phyloP scores from a whole-genome alignment of 2,797 vertebrate species.

The Prunella strophiata region DNA sequence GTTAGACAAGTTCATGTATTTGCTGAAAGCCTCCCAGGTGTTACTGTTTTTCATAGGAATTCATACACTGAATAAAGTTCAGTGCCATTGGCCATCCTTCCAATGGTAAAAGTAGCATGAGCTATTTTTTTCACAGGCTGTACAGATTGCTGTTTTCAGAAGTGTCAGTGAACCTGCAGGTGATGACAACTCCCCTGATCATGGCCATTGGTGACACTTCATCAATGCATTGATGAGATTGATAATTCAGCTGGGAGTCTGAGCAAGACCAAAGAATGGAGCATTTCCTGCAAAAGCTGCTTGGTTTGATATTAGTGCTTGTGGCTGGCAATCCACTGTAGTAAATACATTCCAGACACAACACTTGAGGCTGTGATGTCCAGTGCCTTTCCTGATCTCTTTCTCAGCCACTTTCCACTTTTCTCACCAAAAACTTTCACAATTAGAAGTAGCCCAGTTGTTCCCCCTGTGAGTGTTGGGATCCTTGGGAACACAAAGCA shows the following conservation, averaged over 20 bases:
- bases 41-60: background rate
- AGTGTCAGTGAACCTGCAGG: background rate
- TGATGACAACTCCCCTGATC: background rate
- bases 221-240: background rate
- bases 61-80: background rate
- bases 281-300: background rate
- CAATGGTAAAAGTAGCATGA: background rate
- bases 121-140: background rate
- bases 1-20: background rate
- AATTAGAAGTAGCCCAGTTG: background rate
- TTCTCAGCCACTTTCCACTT: background rate
- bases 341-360: background rate
- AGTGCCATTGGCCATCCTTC: background rate
- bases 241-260: background rate
- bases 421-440: background rate
- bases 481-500: background rate
- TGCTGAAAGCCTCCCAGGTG: background rate
- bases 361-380: background rate
- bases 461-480: background rate
- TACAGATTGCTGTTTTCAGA: background rate
- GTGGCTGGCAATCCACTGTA: background rate
- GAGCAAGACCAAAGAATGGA: background rate
- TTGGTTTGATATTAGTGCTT: background rate
- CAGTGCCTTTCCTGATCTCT: background rate
- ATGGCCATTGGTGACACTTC: background rate